Percentiles rank a stretch among this genome's conserved stretches.
Conservation (phyloP, 2,113 vertebrate species). For the Oceanodroma tethys region DNA sequence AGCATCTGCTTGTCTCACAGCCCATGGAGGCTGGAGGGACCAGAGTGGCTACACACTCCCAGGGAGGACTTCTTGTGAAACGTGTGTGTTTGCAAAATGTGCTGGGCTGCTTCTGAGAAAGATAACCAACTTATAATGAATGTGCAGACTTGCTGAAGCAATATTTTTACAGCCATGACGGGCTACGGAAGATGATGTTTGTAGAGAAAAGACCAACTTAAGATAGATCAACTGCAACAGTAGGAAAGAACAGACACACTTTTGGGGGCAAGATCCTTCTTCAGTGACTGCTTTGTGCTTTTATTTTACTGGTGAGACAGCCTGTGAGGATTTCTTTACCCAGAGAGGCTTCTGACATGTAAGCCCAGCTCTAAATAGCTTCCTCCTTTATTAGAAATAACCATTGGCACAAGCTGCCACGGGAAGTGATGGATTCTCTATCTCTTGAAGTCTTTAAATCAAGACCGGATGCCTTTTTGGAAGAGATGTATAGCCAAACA, state of each 20-base stretch:
- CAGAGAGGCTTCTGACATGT: background rate
- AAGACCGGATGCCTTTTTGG: constrained; percentile 36
- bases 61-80: background rate
- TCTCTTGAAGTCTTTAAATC: constrained; percentile 51
- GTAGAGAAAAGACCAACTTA: background rate
- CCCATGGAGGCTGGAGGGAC: background rate
- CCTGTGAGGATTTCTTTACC: background rate
- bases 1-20: background rate
- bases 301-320: background rate
- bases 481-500: background rate
- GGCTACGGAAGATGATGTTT: accelerated
- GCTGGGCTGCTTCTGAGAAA: background rate
- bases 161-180: background rate
- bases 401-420: constrained; percentile 38
- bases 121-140: background rate
- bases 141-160: background rate
- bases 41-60: background rate
- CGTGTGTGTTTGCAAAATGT: accelerated
- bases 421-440: constrained; percentile 59
- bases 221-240: background rate
- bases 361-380: constrained; percentile 8
- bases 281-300: background rate
- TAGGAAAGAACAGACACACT: background rate
- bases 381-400: constrained; percentile 32
- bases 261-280: background rate